Conservation (phyloP, 2,113 vertebrate species). For the Gallinago undulata region DNA sequence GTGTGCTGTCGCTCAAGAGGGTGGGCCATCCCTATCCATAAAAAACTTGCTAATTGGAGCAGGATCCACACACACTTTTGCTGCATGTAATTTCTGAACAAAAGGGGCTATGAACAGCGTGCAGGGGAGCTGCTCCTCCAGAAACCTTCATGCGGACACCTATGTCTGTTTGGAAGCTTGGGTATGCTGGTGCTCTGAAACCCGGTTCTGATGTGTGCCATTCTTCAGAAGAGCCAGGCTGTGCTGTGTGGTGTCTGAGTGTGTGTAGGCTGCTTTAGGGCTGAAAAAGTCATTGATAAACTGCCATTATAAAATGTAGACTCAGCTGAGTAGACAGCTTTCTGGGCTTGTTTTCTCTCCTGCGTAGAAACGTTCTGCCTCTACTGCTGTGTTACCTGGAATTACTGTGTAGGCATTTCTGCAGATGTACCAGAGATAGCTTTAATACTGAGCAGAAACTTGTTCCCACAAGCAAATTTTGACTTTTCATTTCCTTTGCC, state of each 20-base stretch:
- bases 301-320: neutral
- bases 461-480: conserved; percentile 33
- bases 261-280: neutral
- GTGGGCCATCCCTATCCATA: neutral
- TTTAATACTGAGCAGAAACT: conserved; percentile 28
- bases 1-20: fast-evolving
- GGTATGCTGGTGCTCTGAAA: fast-evolving
- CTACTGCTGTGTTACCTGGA: conserved; percentile 29
- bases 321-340: neutral
- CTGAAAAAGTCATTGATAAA: neutral
- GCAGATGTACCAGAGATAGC: conserved; percentile 56
- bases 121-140: neutral
- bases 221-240: fast-evolving
- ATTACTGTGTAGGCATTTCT: conserved; percentile 59
- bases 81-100: neutral
- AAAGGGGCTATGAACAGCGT: neutral
- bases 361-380: neutral
- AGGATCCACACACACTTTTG: fast-evolving
- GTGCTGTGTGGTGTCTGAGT: neutral
- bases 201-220: fast-evolving
- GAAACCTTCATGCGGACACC: neutral
- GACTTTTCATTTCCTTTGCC: conserved; percentile 47
- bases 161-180: neutral
- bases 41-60: neutral
- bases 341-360: conserved; percentile 17